phyloP scores from a whole-genome alignment of 2,888 invertebrate species.

The Stenchaetothrips biformis region DNA sequence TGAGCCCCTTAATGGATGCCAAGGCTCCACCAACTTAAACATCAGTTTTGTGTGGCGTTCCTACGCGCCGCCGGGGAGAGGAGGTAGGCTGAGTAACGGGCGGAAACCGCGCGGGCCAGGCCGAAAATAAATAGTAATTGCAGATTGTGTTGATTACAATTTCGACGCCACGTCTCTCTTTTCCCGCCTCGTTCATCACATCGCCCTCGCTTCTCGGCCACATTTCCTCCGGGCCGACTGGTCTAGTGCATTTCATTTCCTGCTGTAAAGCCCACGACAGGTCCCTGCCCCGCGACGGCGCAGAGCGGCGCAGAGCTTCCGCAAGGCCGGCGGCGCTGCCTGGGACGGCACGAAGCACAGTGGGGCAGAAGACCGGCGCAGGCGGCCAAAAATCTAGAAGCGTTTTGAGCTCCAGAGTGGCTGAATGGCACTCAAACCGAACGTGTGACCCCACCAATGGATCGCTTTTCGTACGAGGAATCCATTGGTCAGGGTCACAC shows the following conservation, averaged over 20 bases:
- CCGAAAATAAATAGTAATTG: background rate
- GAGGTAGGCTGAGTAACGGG: background rate
- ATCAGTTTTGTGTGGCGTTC: slow-evolving; percentile 3
- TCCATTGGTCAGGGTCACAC: no score
- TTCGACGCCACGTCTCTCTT: background rate
- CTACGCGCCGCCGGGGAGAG: background rate
- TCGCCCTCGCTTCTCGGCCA: background rate
- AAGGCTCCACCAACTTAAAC: slow-evolving; percentile 9
- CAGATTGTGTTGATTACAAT: no score
- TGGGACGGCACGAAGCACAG: background rate
- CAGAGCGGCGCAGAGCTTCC: background rate
- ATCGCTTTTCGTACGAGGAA: no score
- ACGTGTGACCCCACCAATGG: no score
- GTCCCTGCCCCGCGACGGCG: background rate
- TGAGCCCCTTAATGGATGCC: slow-evolving; percentile 9
- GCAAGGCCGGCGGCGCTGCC: background rate
- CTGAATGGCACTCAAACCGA: no score
- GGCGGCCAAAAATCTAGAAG: no score
- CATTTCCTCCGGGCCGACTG: background rate
- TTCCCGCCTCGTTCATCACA: background rate
- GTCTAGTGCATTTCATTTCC: slow-evolving; percentile 18
- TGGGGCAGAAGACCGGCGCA: no score
- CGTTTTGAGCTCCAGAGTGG: no score
- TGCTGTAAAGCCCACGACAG: background rate
- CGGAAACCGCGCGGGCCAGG: background rate